phyloP scores from a whole-genome alignment of 1,140 invertebrate species.

The Drosophila ficusphila region DNA sequence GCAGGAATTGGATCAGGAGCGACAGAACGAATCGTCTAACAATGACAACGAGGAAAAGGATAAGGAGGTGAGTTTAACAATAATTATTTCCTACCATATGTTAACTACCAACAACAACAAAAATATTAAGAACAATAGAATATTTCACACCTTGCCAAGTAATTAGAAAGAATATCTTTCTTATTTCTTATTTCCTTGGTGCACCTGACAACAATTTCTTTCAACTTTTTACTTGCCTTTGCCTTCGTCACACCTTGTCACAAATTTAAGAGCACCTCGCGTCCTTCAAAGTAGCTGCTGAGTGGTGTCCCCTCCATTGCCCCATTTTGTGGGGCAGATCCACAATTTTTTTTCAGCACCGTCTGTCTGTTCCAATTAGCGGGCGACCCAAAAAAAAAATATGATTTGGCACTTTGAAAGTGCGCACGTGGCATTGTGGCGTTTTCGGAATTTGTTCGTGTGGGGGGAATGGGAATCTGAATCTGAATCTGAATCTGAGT shows the following conservation, averaged over 20 bases:
- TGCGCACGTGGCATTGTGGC: slow-evolving; percentile 63
- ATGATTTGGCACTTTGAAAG: slow-evolving; percentile 61
- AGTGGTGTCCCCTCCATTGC: not conserved
- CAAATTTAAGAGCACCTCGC: slow-evolving; percentile 51
- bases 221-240: slow-evolving; percentile 8
- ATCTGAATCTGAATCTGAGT: too few relatives aligned
- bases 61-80: slow-evolving; percentile 68
- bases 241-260: slow-evolving; percentile 70
- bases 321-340: too few relatives aligned
- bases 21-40: slow-evolving; percentile 85
- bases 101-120: slow-evolving; percentile 46
- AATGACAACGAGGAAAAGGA: slow-evolving; percentile 85
- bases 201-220: slow-evolving; percentile 10
- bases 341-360: slow-evolving; percentile 13
- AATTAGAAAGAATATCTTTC: slow-evolving; percentile 49
- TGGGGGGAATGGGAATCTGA: too few relatives aligned
- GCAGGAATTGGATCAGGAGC: slow-evolving; percentile 86
- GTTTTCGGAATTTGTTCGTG: slow-evolving; percentile 38
- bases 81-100: not conserved
- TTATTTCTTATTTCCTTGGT: slow-evolving; percentile 25
- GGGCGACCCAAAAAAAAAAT: slow-evolving; percentile 55
- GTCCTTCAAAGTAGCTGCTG: slow-evolving; percentile 74
- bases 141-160: slow-evolving; percentile 62
- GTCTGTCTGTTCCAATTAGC: slow-evolving; percentile 72
- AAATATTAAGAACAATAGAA: slow-evolving; percentile 14